Base-by-base conservation (phyloP, 2,888 invertebrate genomes). In the Tipula unca region DNA sequence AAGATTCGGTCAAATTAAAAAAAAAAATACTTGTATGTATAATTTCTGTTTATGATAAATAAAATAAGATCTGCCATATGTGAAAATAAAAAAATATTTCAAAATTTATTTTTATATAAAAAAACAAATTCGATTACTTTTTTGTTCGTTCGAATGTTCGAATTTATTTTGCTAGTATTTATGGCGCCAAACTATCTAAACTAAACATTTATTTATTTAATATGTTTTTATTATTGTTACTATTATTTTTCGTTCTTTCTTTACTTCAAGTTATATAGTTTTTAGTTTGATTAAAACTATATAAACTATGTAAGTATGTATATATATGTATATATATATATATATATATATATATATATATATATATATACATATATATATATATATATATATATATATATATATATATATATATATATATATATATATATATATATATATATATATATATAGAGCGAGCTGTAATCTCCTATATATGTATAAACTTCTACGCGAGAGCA, bases 141-240 rank as follows among this genome's bases (percentile, higher is more conserved):
- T 48, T 48, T 17, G 48, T 48, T 48, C 17, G 32, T 32, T 5
- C 32, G 5, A 32, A 32, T 17, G 42, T 25, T 25, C 69, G 69
- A 69, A 69, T 6, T 25, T 69, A 69, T 69, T 69, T 69, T 69
- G 20, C 69, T 10, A 69, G 69, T 25, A 69, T 69, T 69, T 69
- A 69, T 69, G 69, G 69, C 69, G 69, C 69, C 69, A 69, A 69
- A 69, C 69, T 69, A 69, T 69, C 69, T 69, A 17, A 48, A 48
- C 3, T 69, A 69, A 69, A 69, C 8, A 69, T 69, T 69, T 69
- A 69, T 69, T 69, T 69, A 25, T 69, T 69, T 69, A 69, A 69
- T 69, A 69, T 69, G 20, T 10, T 69, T 69, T 69, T 54, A 54
- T 54, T 54, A 54, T 54, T 54, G 6, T 54, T 54, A 54, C 54